These are phyloP conservation scores for Leucania comma DNA, from an alignment of 2,888 invertebrate genomes.

Conservation along the genomic window DNA sequence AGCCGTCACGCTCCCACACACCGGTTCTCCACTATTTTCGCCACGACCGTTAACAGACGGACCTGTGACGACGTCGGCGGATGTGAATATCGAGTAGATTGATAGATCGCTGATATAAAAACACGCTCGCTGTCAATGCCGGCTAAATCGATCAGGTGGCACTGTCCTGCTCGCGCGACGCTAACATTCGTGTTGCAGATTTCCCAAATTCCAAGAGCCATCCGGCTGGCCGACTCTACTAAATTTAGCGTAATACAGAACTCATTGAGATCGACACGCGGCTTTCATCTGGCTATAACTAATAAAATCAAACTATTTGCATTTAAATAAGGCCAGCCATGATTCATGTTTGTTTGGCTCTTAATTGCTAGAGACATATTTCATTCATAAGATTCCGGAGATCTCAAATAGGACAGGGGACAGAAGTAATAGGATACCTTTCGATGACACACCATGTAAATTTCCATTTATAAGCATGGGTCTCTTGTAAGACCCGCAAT, in stretches of 20 bases:
- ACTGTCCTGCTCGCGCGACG: conserved; percentile 59
- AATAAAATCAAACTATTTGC: conserved; percentile 46
- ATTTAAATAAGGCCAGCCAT: conserved; percentile 24
- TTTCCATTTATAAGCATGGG: conserved; percentile 33
- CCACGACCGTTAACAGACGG: conserved; percentile 62
- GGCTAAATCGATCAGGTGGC: conserved; percentile 62
- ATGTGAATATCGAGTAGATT: conserved; percentile 64
- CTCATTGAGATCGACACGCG: conserved; percentile 63
- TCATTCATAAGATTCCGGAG: conserved; percentile 31
- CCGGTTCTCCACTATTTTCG: conserved; percentile 62
- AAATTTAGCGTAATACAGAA: conserved; percentile 68
- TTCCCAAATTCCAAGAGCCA: conserved; percentile 66
- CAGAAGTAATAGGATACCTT: conserved; percentile 45
- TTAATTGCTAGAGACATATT: conserved; percentile 28
- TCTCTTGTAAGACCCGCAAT: conserved; percentile 27
- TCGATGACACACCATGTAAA: conserved; percentile 7
- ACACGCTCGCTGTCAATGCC: conserved; percentile 72
- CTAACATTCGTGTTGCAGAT: conserved; percentile 63
- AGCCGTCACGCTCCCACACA: conserved; percentile 82
- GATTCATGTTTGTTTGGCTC: conserved; percentile 36
- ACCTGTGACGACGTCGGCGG: conserved; percentile 59
- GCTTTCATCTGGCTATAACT: conserved; percentile 58
- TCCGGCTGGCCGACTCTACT: conserved; percentile 66
- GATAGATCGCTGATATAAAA: conserved; percentile 70
- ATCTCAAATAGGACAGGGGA: conserved; percentile 30